Evolutionary conservation across 2,888 invertebrate species (phyloP).

Genomic region (Clitarchus hookeri): DNA sequence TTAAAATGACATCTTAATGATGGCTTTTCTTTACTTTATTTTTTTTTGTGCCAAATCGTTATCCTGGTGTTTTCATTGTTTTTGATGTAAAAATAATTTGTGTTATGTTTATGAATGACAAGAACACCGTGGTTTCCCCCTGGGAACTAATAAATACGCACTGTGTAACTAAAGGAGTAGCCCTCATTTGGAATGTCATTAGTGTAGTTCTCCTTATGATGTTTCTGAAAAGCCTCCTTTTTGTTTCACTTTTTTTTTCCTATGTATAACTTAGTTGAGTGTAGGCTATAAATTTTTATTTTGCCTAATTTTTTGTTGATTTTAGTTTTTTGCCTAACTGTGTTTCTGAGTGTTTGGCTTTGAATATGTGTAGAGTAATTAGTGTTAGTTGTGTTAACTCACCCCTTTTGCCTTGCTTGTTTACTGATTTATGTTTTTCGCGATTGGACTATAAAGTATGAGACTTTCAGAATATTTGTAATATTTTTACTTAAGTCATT

Average conservation of each 20-base stretch:
- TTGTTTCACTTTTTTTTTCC: not conserved
- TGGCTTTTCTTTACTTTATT: not conserved
- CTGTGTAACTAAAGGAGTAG: not conserved
- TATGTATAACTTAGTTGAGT: not conserved
- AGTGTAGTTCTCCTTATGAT: not conserved
- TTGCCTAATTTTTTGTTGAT: not conserved
- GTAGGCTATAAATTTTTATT: not conserved
- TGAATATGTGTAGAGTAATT: conserved; percentile 21
- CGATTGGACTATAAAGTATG: not conserved
- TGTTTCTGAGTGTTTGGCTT: conserved; percentile 20
- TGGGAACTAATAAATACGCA: no score
- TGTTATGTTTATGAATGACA: no score
- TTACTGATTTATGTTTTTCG: not conserved
- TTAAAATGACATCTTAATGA: not conserved
- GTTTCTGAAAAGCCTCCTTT: not conserved
- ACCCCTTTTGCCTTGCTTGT: conserved; percentile 15
- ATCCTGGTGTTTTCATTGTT: no score
- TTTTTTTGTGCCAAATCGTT: no score
- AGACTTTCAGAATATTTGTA: not conserved
- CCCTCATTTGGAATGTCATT: conserved; percentile 10
- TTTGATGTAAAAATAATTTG: no score
- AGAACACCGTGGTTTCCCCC: no score
- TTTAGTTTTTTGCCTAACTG: conserved; percentile 6
- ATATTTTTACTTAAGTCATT: not conserved
- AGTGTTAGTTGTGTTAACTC: conserved; percentile 28